Percentiles rank a stretch among this genome's conserved stretches.
Evolutionary conservation across 92 coral and sea anemone genomes (phyloP).

Genomic region (Montipora capitata): DNA sequence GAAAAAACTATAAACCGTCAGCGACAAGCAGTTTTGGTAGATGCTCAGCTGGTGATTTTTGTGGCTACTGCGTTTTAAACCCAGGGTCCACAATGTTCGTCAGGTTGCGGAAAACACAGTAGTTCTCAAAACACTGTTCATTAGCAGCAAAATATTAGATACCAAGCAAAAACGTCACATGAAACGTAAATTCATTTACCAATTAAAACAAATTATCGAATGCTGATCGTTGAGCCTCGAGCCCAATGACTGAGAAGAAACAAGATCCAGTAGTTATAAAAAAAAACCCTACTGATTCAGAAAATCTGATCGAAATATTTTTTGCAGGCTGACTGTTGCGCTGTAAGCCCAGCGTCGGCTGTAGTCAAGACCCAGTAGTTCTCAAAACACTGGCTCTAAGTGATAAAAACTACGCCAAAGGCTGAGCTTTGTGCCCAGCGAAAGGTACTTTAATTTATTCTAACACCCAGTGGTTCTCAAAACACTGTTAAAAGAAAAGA

Average conservation of each 20-base stretch:
- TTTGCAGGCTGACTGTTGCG: slow-evolving; percentile 57
- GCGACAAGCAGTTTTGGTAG: too few relatives aligned
- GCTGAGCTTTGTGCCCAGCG: slow-evolving; percentile 66
- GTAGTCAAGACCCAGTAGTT: slow-evolving; percentile 45
- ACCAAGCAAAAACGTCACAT: too few relatives aligned
- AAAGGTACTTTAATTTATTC: slow-evolving; percentile 3
- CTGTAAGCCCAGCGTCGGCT: slow-evolving; percentile 63
- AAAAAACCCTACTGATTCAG: slow-evolving; percentile 17
- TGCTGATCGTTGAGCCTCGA: slow-evolving; percentile 53
- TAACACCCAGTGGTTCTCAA: slow-evolving; percentile 69
- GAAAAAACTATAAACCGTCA: neutral
- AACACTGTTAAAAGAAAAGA: slow-evolving; percentile 41
- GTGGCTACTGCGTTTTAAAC: slow-evolving; percentile 17
- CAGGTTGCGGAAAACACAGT: neutral
- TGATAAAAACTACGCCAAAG: neutral
- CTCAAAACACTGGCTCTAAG: slow-evolving; percentile 54
- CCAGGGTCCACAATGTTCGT: neutral
- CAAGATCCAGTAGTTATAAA: slow-evolving; percentile 60
- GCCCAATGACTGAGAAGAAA: slow-evolving; percentile 45
- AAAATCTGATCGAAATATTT: neutral
- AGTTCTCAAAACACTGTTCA: slow-evolving; percentile 35
- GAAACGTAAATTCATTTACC: too few relatives aligned
- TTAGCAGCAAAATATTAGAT: neutral
- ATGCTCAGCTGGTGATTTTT: neutral
- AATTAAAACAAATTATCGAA: neutral